Evolutionary conservation across 2,888 invertebrate genomes (phyloP), one percentile per base, ranked within the genome.

Genomic region (Prenolepis imparis): DNA sequence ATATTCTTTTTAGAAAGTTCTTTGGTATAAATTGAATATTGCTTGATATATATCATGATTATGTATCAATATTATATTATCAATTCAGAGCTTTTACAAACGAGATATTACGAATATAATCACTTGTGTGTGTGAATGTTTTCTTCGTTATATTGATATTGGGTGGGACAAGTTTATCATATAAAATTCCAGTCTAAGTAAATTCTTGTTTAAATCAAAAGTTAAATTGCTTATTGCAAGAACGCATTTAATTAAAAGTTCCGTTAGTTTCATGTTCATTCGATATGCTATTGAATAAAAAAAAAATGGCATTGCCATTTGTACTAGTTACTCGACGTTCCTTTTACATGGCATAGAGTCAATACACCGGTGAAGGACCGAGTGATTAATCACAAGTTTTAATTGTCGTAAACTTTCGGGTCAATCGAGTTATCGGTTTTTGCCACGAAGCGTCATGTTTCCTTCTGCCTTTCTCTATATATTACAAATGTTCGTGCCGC

Each of bases 351-450:
- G 57, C 48, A n/a, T n/a, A 28, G 28, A 77, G 68, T 67, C 52
- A 24, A 55, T 63, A 44, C 11, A 24, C 36, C 68, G 67, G 24
- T 77, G 67, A 67, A 77, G 67, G 24, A n/a, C 55, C 39, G 68
- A 9, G 57, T 67, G 55, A 77, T 77, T 67, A 77, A 77, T 77
- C 77, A 67, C 67, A 77, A 77, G 48, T 77, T 67, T 67, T 67
- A 77, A 67, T 77, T 67, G 68, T 77, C 77, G 67, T 67, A 57
- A 77, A 77, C 77, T 67, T 67, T 57, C 21, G 77, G 68, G 67
- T 77, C 77, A 77, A 67, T 77, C 68, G 77, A 77, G 28, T 77
- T 67, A 67, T 67, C 68, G 77, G 68, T 57, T 67, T 67, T 77
- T 39, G 39, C 44, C 48, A 2, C 41, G 41, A 32, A 1, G 66